phyloP scores from a whole-genome alignment of 2,888 invertebrate genomes.

The Calameuta idolon region DNA sequence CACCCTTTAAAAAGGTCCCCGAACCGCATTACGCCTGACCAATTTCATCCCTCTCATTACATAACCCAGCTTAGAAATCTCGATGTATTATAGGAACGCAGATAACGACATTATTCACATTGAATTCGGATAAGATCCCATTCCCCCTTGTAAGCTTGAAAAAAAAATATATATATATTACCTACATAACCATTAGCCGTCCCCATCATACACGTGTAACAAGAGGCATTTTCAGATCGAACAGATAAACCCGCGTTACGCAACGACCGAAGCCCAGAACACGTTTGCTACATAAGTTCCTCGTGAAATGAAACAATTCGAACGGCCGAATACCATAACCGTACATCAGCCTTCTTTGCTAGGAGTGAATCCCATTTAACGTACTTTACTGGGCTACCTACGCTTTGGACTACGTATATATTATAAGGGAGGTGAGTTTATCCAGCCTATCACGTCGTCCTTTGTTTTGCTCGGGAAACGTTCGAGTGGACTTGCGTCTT shows the following conservation, averaged over 20 bases:
- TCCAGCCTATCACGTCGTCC: constrained; percentile 16
- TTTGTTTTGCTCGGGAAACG: constrained; percentile 40
- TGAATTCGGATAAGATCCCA: too few relatives aligned
- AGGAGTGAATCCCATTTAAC: constrained; percentile 36
- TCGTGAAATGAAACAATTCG: constrained; percentile 34
- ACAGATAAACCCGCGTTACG: constrained; percentile 38
- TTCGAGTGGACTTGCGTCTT: constrained; percentile 18
- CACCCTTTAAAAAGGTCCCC: too few relatives aligned
- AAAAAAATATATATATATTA: too few relatives aligned
- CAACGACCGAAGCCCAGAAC: constrained; percentile 34
- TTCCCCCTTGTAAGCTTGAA: too few relatives aligned
- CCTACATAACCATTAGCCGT: background rate
- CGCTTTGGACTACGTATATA: constrained; percentile 26
- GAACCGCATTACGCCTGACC: too few relatives aligned
- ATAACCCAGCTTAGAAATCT: too few relatives aligned
- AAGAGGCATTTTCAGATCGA: background rate
- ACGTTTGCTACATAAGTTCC: constrained; percentile 34
- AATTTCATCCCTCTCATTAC: too few relatives aligned
- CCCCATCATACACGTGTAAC: constrained; percentile 1
- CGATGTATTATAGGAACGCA: too few relatives aligned
- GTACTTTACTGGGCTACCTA: background rate
- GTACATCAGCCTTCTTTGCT: constrained; percentile 36
- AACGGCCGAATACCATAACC: constrained; percentile 34
- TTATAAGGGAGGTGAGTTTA: background rate
- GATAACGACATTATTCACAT: too few relatives aligned